Evolutionary conservation across 2,797 vertebrate genomes (phyloP).

Genomic region (Gallirallus australis): DNA sequence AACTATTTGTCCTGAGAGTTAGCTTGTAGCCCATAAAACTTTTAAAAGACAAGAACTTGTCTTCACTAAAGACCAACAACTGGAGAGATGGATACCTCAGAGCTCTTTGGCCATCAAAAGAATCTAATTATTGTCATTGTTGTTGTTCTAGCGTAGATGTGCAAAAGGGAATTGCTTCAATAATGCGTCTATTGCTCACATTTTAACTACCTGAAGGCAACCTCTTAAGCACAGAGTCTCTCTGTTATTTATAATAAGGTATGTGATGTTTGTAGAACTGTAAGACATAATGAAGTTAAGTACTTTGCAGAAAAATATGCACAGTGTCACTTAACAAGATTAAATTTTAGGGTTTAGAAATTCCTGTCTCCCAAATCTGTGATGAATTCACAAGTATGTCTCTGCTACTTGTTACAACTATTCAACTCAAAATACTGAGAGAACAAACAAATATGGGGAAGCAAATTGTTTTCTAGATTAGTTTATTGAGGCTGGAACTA

Average conservation of each 20-base stretch:
- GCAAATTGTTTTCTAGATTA: conserved; percentile 30
- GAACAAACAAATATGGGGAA: background rate
- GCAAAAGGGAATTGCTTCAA: conserved; percentile 20
- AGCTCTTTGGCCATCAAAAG: background rate
- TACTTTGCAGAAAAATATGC: background rate
- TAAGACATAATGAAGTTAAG: background rate
- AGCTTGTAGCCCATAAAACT: conserved; percentile 29
- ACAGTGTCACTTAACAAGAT: background rate
- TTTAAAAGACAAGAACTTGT: conserved; percentile 16
- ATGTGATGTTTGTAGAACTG: background rate
- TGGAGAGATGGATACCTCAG: background rate
- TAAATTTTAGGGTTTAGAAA: background rate
- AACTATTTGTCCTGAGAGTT: conserved; percentile 50
- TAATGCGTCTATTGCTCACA: background rate
- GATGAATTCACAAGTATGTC: background rate
- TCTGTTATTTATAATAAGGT: background rate
- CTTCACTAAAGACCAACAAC: conserved; percentile 2
- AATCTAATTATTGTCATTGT: conserved; percentile 9
- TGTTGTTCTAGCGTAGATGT: background rate
- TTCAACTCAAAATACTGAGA: background rate
- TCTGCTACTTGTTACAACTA: background rate
- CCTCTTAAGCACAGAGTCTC: background rate
- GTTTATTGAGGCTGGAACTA: conserved; percentile 11
- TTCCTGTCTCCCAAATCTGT: background rate
- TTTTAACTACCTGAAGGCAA: background rate